A percentile compares a stretch with the other conserved stretches of the same genome.
These are phyloP conservation scores for Buceros bicornis DNA, from an alignment of 2,797 vertebrate species.

Conservation along the genomic window DNA sequence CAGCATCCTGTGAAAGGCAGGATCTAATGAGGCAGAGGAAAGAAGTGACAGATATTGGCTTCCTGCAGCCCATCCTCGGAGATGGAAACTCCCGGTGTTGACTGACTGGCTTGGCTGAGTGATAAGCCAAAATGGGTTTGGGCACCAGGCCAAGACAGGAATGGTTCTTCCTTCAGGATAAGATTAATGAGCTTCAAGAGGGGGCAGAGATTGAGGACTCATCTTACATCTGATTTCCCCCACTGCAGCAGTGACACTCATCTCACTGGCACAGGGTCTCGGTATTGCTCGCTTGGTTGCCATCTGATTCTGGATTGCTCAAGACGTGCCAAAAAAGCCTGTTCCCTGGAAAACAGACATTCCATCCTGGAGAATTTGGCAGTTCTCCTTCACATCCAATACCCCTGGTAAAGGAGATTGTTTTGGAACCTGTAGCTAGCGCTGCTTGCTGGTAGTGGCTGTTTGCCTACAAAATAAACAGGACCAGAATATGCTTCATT, in stretches of 20 bases:
- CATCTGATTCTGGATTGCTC: not conserved
- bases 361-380: conserved; percentile 62
- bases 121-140: conserved; percentile 51
- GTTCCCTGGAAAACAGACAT: conserved; percentile 40
- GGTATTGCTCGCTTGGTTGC: not conserved
- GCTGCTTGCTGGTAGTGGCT: conserved; percentile 27
- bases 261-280: fast-evolving
- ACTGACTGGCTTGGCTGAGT: conserved; percentile 38
- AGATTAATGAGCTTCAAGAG: not conserved
- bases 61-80: conserved; percentile 65
- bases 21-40: conserved; percentile 62
- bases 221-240: not conserved
- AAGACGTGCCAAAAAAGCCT: not conserved
- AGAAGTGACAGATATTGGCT: conserved; percentile 67
- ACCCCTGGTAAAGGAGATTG: conserved; percentile 9
- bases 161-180: not conserved
- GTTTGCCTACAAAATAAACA: conserved; percentile 65
- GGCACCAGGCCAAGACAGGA: not conserved
- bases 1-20: conserved; percentile 71
- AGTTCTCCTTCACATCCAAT: conserved; percentile 46
- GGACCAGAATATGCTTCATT: conserved; percentile 46
- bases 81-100: conserved; percentile 64
- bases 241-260: fast-evolving
- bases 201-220: not conserved
- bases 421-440: conserved; percentile 42